Percentiles rank a stretch among this genome's conserved stretches.
phyloP scores from a whole-genome alignment of 2,797 vertebrate species.

The Hyperoplus lanceolatus region DNA sequence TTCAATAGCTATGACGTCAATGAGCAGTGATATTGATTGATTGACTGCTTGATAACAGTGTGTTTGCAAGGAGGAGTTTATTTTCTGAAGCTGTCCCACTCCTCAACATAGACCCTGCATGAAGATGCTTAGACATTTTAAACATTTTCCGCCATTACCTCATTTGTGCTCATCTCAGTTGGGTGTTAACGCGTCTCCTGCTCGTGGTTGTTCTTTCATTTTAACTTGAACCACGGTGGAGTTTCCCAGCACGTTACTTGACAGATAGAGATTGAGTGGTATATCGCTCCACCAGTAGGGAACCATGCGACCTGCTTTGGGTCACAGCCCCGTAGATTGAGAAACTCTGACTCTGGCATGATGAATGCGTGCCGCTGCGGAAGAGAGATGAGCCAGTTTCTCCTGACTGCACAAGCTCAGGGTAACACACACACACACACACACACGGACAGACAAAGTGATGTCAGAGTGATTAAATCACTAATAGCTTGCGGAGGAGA shows the following conservation, averaged over 20 bases:
- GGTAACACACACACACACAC: conserved; percentile 64
- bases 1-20: neutral
- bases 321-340: conserved; percentile 39
- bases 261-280: neutral
- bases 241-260: neutral
- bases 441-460: conserved; percentile 11
- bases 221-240: too few relatives aligned
- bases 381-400: conserved; percentile 65
- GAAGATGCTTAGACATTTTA: neutral
- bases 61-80: neutral
- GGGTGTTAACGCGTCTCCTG: neutral
- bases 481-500: conserved; percentile 76
- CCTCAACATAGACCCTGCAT: neutral
- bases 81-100: neutral
- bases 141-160: too few relatives aligned
- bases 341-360: conserved; percentile 45
- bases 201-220: neutral
- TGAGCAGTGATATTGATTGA: neutral
- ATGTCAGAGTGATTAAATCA: conserved; percentile 80
- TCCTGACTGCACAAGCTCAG: conserved; percentile 63
- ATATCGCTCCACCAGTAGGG: neutral
- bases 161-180: neutral
- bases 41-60: neutral
- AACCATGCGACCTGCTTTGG: conserved; percentile 29
- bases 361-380: conserved; percentile 49